These are phyloP conservation scores for Macquaria australasica DNA, from an alignment of 2,113 vertebrate genomes.

Conservation along the genomic window DNA sequence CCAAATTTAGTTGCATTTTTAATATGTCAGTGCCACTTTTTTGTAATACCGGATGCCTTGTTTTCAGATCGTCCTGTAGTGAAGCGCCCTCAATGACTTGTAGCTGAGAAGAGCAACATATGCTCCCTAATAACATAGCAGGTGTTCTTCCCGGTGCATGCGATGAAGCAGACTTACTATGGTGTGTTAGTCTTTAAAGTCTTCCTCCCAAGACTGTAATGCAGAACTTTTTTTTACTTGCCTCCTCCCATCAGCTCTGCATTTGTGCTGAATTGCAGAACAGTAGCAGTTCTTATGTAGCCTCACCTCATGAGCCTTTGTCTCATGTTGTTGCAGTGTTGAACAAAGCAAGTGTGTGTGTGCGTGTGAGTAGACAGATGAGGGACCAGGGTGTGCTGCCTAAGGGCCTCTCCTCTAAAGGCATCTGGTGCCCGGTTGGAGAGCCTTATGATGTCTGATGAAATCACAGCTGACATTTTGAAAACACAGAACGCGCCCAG, in stretches of 20 bases:
- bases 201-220: conserved; percentile 35
- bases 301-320: conserved; percentile 48
- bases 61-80: conserved; percentile 25
- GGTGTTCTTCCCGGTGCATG: conserved; percentile 66
- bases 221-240: neutral
- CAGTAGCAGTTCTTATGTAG: conserved; percentile 3
- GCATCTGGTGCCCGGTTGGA: conserved; percentile 61
- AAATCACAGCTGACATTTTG: conserved; percentile 70
- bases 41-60: neutral
- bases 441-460: conserved; percentile 48
- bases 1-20: neutral
- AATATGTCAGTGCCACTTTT: neutral
- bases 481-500: conserved; percentile 24
- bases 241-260: conserved; percentile 30
- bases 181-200: conserved; percentile 51
- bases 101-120: conserved; percentile 63
- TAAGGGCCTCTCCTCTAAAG: conserved; percentile 59
- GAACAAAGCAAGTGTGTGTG: conserved; percentile 24
- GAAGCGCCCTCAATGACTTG: conserved; percentile 48
- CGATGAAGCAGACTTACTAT: conserved; percentile 52
- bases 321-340: conserved; percentile 33
- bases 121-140: conserved; percentile 65
- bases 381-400: conserved; percentile 43
- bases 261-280: conserved; percentile 60
- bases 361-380: conserved; percentile 47